Evolutionary conservation across 2,888 invertebrate species (phyloP).

Genomic region (Sepiola atlantica): DNA sequence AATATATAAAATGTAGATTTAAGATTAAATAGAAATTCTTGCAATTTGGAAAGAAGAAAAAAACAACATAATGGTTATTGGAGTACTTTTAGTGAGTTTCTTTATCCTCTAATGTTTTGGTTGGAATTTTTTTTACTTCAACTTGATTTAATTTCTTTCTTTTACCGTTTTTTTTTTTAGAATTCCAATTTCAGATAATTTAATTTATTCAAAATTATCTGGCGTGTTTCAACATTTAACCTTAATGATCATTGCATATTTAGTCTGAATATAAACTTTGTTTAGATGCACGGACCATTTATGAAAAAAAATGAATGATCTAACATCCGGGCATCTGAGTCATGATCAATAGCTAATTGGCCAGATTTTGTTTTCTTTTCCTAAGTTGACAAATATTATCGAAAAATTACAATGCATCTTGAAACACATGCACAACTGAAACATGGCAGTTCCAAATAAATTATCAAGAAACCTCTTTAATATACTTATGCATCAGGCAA

Average conservation of each 20-base stretch:
- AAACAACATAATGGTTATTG: not conserved
- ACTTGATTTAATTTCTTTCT: too few species aligned
- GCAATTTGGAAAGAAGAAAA: not conserved
- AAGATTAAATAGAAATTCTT: not conserved
- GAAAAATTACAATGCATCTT: too few species aligned
- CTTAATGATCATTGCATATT: not conserved
- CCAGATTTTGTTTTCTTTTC: too few species aligned
- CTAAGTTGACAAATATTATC: too few species aligned
- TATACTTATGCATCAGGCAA: too few species aligned
- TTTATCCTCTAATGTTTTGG: not conserved
- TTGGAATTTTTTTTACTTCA: not conserved
- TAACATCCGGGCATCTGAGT: too few species aligned
- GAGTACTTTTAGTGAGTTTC: not conserved
- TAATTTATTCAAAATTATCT: not conserved
- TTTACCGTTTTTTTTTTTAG: not conserved
- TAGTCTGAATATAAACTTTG: not conserved
- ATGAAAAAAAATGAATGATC: too few species aligned
- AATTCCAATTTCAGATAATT: not conserved
- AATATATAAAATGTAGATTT: conserved; percentile 2
- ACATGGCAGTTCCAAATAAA: too few species aligned
- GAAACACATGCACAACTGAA: too few species aligned
- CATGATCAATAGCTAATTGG: too few species aligned
- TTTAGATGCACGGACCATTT: not conserved
- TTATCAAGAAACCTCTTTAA: too few species aligned
- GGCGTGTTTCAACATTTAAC: not conserved